A percentile compares a stretch with the other conserved stretches of the same genome.
Conservation (phyloP, 2,797 vertebrate genomes). For the Labroides dimidiatus region DNA sequence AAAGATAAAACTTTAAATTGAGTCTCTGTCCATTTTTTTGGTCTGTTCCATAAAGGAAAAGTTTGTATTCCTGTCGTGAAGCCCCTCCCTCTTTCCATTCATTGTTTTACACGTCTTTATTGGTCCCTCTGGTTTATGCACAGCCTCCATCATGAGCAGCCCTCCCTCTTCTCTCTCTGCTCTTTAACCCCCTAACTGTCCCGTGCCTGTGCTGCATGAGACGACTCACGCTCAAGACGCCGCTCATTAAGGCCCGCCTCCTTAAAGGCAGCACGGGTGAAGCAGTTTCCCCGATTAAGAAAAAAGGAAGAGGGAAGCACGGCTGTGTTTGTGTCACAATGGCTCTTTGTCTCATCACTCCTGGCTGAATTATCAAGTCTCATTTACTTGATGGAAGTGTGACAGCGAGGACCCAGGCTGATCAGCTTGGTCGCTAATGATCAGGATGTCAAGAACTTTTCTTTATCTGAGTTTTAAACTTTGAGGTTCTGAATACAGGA, state of each 20-base stretch:
- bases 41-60: too few relatives aligned
- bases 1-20: neutral
- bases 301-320: constrained; percentile 70
- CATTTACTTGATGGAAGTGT: constrained; percentile 78
- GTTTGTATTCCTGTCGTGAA: constrained; percentile 30
- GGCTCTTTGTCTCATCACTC: constrained; percentile 78
- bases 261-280: constrained; percentile 74
- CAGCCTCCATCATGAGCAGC: constrained; percentile 34
- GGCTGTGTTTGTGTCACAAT: constrained; percentile 76
- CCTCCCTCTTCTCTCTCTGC: constrained; percentile 23
- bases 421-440: neutral
- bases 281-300: constrained; percentile 75
- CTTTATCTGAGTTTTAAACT: too few relatives aligned
- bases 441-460: too few relatives aligned
- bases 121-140: constrained; percentile 50
- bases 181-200: constrained; percentile 43
- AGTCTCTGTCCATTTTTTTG: too few relatives aligned
- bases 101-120: constrained; percentile 66
- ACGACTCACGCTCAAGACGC: constrained; percentile 62
- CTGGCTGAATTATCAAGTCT: constrained; percentile 80
- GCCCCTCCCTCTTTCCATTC: constrained; percentile 36
- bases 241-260: constrained; percentile 67
- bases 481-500: too few relatives aligned
- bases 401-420: constrained; percentile 51
- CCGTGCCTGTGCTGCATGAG: constrained; percentile 55